A percentile compares a stretch with the other conserved stretches of the same genome.
phyloP scores from a whole-genome alignment of 92 coral and sea anemone genomes.

The Plumapathes pennacea region DNA sequence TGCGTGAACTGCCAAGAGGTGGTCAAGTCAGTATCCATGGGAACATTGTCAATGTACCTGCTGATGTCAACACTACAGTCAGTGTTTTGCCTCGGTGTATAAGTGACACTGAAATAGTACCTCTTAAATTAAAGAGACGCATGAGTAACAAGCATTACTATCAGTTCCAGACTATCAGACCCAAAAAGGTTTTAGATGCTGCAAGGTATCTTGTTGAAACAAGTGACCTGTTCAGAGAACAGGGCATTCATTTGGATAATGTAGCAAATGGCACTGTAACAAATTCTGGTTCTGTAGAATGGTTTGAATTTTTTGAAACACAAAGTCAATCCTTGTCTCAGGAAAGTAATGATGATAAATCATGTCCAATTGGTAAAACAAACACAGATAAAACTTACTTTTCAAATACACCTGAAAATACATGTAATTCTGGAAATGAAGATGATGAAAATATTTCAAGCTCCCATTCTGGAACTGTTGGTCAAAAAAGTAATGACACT shows the following conservation, averaged over 20 bases:
- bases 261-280: not conserved
- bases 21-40: slow-evolving; percentile 52
- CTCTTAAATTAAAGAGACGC: slow-evolving; percentile 44
- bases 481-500: slow-evolving; percentile 24
- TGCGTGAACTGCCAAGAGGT: slow-evolving; percentile 60
- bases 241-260: slow-evolving; percentile 31
- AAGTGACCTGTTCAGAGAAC: slow-evolving; percentile 35
- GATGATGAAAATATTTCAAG: too few species aligned
- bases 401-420: not conserved
- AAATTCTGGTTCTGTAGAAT: slow-evolving; percentile 1
- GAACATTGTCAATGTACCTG: slow-evolving; percentile 47
- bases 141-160: slow-evolving; percentile 43
- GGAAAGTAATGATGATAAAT: not conserved
- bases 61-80: slow-evolving; percentile 54
- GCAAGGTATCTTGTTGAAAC: slow-evolving; percentile 37
- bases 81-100: slow-evolving; percentile 28
- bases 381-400: not conserved
- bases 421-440: slow-evolving; percentile 5
- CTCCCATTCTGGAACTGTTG: too few species aligned
- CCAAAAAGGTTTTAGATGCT: slow-evolving; percentile 49
- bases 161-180: slow-evolving; percentile 41
- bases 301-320: slow-evolving; percentile 5
- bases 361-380: not conserved
- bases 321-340: not conserved
- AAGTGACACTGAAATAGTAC: slow-evolving; percentile 42